phyloP scores from a whole-genome alignment of 1,140 invertebrate genomes.

The Temnothorax curvispinosus region DNA sequence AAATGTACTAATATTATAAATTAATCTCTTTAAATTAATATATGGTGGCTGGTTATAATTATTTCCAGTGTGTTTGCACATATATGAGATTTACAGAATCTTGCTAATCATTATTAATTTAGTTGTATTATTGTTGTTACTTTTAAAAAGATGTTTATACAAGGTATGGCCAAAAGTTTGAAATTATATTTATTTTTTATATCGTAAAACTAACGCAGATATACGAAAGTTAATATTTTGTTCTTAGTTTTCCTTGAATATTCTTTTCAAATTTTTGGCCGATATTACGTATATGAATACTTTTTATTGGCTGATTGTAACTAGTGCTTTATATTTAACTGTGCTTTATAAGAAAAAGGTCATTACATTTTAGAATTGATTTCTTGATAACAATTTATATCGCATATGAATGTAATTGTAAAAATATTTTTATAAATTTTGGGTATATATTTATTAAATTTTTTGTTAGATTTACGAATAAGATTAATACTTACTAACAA shows the following conservation, averaged over 20 bases:
- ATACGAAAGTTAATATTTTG: not conserved
- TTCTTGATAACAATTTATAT: slow-evolving; percentile 35
- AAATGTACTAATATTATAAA: slow-evolving; percentile 43
- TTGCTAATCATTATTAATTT: slow-evolving; percentile 71
- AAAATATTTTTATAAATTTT: slow-evolving; percentile 4
- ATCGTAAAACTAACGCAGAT: not conserved
- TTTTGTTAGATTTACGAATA: not conserved
- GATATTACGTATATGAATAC: slow-evolving; percentile 17
- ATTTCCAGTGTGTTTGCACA: slow-evolving; percentile 73
- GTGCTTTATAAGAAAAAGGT: slow-evolving; percentile 65
- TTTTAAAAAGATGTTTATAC: slow-evolving; percentile 68
- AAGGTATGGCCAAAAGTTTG: slow-evolving; percentile 44
- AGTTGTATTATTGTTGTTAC: slow-evolving; percentile 64
- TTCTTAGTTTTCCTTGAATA: not conserved
- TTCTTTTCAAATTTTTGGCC: slow-evolving; percentile 21
- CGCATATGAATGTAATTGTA: not conserved
- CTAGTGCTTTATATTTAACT: slow-evolving; percentile 73
- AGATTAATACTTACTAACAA: not conserved
- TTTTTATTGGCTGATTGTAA: slow-evolving; percentile 78
- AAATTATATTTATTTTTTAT: slow-evolving; percentile 22
- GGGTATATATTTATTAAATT: slow-evolving; percentile 9
- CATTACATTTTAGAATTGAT: slow-evolving; percentile 72
- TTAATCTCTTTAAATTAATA: slow-evolving; percentile 55
- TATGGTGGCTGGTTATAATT: slow-evolving; percentile 79
- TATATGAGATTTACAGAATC: slow-evolving; percentile 60